Percentiles rank a stretch among this genome's conserved stretches.
phyloP scores from a whole-genome alignment of 2,888 invertebrate species.

The Nebria brevicollis region DNA sequence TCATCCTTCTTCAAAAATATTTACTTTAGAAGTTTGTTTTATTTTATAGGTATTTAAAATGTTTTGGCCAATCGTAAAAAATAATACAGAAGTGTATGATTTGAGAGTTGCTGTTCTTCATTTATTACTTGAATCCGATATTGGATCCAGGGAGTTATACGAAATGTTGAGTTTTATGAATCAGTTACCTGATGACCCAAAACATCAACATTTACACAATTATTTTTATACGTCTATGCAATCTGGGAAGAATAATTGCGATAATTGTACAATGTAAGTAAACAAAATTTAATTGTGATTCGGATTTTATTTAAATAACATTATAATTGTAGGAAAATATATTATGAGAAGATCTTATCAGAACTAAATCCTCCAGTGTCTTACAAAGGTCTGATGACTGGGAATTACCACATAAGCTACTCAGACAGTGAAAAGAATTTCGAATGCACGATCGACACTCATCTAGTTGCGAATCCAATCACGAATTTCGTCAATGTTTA shows the following conservation, averaged over 20 bases:
- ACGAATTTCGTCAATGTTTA: conserved; percentile 39
- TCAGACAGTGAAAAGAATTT: conserved; percentile 32
- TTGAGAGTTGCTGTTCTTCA: conserved; percentile 31
- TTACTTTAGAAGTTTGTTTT: not conserved
- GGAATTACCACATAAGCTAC: conserved; percentile 31
- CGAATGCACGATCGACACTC: conserved; percentile 21
- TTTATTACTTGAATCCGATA: conserved; percentile 30
- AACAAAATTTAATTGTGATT: not conserved
- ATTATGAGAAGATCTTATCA: conserved; percentile 21
- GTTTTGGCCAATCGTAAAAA: conserved; percentile 33
- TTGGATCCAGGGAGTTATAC: conserved; percentile 24
- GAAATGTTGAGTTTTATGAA: conserved; percentile 33
- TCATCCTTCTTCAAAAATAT: too few relatives aligned
- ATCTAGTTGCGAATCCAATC: conserved; percentile 34
- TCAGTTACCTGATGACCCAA: conserved; percentile 29
- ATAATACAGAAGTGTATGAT: conserved; percentile 26
- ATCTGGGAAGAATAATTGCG: conserved; percentile 35
- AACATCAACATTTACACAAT: conserved; percentile 32
- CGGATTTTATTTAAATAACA: too few relatives aligned
- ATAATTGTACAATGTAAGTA: conserved; percentile 37
- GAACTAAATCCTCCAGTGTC: conserved; percentile 26
- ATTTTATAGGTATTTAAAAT: conserved; percentile 3
- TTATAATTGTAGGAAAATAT: not conserved
- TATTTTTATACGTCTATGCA: conserved; percentile 33
- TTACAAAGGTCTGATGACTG: conserved; percentile 33